A percentile compares a stretch with the other conserved stretches of the same genome.
phyloP scores from a whole-genome alignment of 2,888 invertebrate genomes.

The Tipula helvola region DNA sequence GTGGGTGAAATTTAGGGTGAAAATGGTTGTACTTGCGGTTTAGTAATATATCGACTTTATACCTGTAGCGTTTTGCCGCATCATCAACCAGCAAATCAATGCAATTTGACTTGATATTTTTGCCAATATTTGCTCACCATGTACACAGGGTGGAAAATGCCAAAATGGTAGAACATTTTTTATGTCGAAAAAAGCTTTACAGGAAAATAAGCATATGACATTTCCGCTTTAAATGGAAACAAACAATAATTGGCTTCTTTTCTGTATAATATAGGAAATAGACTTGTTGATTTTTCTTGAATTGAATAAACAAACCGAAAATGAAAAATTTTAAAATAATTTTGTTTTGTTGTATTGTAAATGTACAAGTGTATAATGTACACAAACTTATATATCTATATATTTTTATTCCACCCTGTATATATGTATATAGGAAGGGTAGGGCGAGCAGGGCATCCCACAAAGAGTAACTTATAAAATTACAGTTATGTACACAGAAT shows the following conservation, averaged over 20 bases:
- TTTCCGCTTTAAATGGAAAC: neutral
- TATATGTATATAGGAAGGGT: neutral
- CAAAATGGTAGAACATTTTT: neutral
- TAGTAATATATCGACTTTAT: neutral
- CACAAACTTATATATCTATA: neutral
- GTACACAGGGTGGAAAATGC: neutral
- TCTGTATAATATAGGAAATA: neutral
- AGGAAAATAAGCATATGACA: conserved; percentile 4
- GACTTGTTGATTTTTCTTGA: neutral
- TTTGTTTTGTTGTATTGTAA: neutral
- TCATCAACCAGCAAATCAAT: neutral
- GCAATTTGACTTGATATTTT: neutral
- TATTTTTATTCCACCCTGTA: neutral
- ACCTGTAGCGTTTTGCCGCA: neutral
- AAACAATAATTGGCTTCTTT: neutral
- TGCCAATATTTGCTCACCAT: neutral
- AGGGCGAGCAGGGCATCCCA: neutral
- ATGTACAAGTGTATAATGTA: neutral
- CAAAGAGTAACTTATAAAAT: neutral
- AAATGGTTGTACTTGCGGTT: neutral
- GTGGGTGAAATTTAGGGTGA: neutral
- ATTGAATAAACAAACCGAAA: neutral
- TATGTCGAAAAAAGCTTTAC: neutral
- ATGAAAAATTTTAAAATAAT: neutral
- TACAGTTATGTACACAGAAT: neutral